These are phyloP conservation scores for Anthopleura xanthogrammica DNA, from an alignment of 92 coral and sea anemone genomes.

Conservation along the genomic window DNA sequence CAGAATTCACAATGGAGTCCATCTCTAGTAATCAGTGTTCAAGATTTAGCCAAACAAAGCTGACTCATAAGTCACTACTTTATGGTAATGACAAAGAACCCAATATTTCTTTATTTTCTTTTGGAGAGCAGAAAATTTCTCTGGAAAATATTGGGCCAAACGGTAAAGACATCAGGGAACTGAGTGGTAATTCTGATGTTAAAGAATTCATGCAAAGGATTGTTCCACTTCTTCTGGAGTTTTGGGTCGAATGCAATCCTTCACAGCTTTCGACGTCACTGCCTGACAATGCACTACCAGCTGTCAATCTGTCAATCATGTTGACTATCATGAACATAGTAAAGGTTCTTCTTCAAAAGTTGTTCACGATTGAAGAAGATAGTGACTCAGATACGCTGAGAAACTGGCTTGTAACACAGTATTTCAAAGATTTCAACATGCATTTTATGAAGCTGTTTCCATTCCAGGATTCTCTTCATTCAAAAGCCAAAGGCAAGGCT, in stretches of 20 bases:
- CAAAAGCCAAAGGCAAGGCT: constrained; percentile 54
- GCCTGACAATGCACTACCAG: constrained; percentile 47
- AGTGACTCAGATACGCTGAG: neutral
- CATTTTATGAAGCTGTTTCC: constrained; percentile 86
- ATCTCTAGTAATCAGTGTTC: neutral
- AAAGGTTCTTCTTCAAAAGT: constrained; percentile 53
- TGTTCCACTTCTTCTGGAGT: constrained; percentile 81
- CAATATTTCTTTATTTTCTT: constrained; percentile 7
- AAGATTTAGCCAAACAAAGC: constrained; percentile 20
- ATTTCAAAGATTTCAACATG: constrained; percentile 56
- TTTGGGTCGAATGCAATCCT: constrained; percentile 93
- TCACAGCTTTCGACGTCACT: constrained; percentile 71
- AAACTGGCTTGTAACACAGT: constrained; percentile 34
- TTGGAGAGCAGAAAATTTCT: constrained; percentile 3
- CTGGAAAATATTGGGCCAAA: too few species aligned
- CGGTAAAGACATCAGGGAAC: neutral
- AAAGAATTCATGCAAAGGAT: constrained; percentile 58
- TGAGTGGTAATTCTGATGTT: neutral
- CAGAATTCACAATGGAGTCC: neutral
- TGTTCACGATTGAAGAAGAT: constrained; percentile 22
- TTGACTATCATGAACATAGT: constrained; percentile 62
- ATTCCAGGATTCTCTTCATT: constrained; percentile 27
- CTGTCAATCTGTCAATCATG: constrained; percentile 54
- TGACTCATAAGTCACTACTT: constrained; percentile 46
- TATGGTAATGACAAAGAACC: constrained; percentile 43